These are phyloP conservation scores for Asbolus verrucosus DNA, from an alignment of 1,140 invertebrate species.

Conservation along the genomic window DNA sequence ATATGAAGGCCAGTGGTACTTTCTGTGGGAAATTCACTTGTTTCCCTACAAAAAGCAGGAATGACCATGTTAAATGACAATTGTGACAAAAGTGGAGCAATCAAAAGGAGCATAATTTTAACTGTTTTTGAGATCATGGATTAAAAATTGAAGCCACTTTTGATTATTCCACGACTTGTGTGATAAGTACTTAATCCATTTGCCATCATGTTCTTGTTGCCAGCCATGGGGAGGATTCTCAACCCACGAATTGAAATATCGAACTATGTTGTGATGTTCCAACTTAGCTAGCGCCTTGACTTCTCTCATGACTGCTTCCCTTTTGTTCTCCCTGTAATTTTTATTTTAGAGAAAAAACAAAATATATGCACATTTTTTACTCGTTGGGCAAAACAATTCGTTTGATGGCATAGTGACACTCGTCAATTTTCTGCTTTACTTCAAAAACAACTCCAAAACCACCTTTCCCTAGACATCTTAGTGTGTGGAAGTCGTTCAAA, in stretches of 20 bases:
- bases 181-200: slow-evolving; percentile 65
- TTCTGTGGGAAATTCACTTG: neutral
- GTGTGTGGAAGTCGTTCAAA: slow-evolving; percentile 86
- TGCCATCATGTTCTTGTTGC: slow-evolving; percentile 84
- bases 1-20: neutral
- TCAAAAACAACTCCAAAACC: slow-evolving; percentile 98
- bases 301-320: slow-evolving; percentile 91
- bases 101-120: no score
- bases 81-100: no score
- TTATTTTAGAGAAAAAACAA: no score
- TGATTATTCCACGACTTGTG: neutral
- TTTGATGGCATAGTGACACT: slow-evolving; percentile 95
- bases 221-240: slow-evolving; percentile 90
- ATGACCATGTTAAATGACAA: no score
- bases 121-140: neutral
- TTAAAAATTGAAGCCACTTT: no score
- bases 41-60: slow-evolving; percentile 17
- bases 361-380: slow-evolving; percentile 64
- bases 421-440: slow-evolving; percentile 94
- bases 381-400: slow-evolving; percentile 89
- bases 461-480: slow-evolving; percentile 89
- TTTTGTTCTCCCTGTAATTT: slow-evolving; percentile 64
- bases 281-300: slow-evolving; percentile 93
- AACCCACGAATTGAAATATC: slow-evolving; percentile 95
- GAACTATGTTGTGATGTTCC: slow-evolving; percentile 94